Conservation (phyloP, 2,888 invertebrate genomes). For the Amiota communis region DNA sequence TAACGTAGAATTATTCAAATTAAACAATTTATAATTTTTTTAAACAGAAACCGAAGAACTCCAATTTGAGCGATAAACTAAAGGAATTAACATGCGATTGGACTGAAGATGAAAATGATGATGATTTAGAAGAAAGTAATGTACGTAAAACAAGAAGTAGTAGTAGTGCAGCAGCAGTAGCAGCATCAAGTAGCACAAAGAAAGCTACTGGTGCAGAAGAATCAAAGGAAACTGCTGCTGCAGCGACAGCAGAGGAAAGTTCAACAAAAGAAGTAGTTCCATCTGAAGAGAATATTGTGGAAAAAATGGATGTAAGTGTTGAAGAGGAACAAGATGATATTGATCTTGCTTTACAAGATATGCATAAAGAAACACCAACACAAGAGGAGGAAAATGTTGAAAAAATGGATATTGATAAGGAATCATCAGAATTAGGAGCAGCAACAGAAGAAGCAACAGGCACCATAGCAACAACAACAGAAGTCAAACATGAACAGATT, state of each 20-base stretch:
- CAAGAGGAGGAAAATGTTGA: constrained; percentile 20
- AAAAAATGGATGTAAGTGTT: constrained; percentile 50
- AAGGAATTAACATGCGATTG: constrained; percentile 72
- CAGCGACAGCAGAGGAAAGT: constrained; percentile 15
- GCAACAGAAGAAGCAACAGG: not conserved
- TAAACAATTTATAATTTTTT: constrained; percentile 12
- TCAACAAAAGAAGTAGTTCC: constrained; percentile 41
- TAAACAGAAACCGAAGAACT: constrained; percentile 36
- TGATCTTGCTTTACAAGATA: constrained; percentile 61
- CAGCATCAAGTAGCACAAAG: not conserved
- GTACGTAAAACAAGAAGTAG: not conserved
- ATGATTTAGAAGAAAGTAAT: constrained; percentile 45
- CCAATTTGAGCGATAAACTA: constrained; percentile 66
- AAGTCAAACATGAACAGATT: not conserved
- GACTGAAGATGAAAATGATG: constrained; percentile 72
- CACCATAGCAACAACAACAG: not conserved
- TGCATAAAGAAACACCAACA: constrained; percentile 55
- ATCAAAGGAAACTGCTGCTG: constrained; percentile 9
- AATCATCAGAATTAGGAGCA: too few relatives aligned
- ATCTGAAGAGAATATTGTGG: constrained; percentile 56
- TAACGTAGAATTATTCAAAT: not conserved
- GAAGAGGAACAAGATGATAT: constrained; percentile 60
- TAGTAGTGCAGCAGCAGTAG: too few relatives aligned
- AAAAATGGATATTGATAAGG: constrained; percentile 8
- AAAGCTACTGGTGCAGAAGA: constrained; percentile 40